Evolutionary conservation across 2,888 invertebrate genomes (phyloP), one percentile per base, ranked within the genome.

Genomic region (Andrena marginata): DNA sequence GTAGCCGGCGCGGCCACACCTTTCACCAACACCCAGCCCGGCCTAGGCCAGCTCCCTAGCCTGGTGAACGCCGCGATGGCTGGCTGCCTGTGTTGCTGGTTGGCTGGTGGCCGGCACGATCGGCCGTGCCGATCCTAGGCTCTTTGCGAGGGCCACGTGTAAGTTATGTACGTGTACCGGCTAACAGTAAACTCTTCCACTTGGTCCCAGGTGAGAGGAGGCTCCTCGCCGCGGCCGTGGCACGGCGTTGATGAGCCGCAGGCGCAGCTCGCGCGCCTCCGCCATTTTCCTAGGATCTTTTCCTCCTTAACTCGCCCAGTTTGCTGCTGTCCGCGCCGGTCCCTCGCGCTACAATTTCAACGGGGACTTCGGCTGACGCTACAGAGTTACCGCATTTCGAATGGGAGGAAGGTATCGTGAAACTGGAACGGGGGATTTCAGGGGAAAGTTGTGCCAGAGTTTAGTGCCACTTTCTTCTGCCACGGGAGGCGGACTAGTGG

Each of bases 21-120:
- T 93, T 93, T 93, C 93, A 93, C 93, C 92, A 90, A 93, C 91
- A 92, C 91, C 91, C 90, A 90, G 85, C 86, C 49, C 35, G 26
- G 77, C 69, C 60, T 81, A 74, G 69, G 42, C 42, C 70, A 78
- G 69, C 74, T 70, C 42, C 79, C 78, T 79, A 83, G 82, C 74
- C 77, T 68, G 80, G 77, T 16, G 65, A 67, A 72, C 59, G n/a
- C 59, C 68, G 67, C 64, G 56, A 33, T 76, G 51, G 82, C 65
- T 77, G 77, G 77, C 65, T 74, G 72, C 33, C 20, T 54, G 68
- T 33, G 67, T 59, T 73, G 72, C 59, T 77, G 86, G 68, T 48
- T 65, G 67, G 77, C 68, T 86, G 62, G 71, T 33, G 64, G 74
- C 48, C 70, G 70, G 65, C 71, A 79, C 77, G 68, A 77, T 65